Base-by-base conservation (phyloP, 2,797 vertebrate genomes). In the Pangasius mekongensis region DNA sequence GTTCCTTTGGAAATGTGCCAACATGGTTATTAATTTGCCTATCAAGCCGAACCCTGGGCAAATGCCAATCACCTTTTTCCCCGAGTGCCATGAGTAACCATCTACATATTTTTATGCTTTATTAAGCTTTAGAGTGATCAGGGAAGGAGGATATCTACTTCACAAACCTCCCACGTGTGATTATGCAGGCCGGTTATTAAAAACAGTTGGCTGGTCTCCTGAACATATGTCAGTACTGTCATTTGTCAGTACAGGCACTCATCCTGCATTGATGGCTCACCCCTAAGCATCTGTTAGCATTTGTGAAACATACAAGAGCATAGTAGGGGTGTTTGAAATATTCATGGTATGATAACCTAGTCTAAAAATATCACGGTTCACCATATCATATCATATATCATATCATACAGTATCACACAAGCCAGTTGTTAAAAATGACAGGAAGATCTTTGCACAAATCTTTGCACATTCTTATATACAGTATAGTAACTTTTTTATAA, bases 121-220 rank as follows among this genome's bases (percentile, higher is more conserved):
- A 76, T n/a, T 49, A 13, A 20, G 49, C 52, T 54, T 33, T 7
- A 62, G 56, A 43, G 33, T 27, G 58, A 49, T 77, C 33, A 43
- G 33, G 14, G 36, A 47, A 62, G 36, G 58, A 47, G 39, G 36
- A 27, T 27, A 64, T 83, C 39, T 47, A 64, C 80, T 83, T 64
- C 36, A 47, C n/a, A 81, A 83, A 10, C 58, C 58, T 64, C 81
- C 81, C 60, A 64, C 36, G 8, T 47, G 39, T 64, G 58, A 64
- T 83, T 47, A 64, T 4, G 8, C 58, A 47, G 36, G 24, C 36
- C 13, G 5, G 60, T 60, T 56, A 80, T 56, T 56, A 80, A 47
- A 82, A 64, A 64, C 60, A 64, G 60, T 83, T 83, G 81, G 81
- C 58, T 47, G 16, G 22, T 64, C 64, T 83, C 81, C 58, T 49